Percentiles rank a stretch among this genome's conserved stretches.
These are phyloP conservation scores for Lydus trimaculatus DNA, from an alignment of 2,888 invertebrate species.

Conservation along the genomic window DNA sequence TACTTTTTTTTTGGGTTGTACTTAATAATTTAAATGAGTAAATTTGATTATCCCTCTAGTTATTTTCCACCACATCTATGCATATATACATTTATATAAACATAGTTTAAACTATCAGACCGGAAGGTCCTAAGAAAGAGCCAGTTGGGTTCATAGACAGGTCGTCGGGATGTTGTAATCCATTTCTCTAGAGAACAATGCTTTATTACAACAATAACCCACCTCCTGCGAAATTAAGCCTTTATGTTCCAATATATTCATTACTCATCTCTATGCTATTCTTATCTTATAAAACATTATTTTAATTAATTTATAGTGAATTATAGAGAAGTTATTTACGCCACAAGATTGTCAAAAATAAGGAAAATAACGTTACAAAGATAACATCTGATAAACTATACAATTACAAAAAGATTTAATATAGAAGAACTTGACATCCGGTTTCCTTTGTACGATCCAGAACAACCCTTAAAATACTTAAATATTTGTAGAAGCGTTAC, in stretches of 20 bases:
- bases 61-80: not conserved
- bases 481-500: not conserved
- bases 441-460: not conserved
- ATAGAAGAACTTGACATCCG: not conserved
- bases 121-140: constrained; percentile 51
- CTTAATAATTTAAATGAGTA: not conserved
- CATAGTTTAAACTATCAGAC: constrained; percentile 24
- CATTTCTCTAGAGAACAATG: constrained; percentile 61
- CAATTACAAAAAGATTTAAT: too few relatives aligned
- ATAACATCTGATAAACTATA: too few relatives aligned
- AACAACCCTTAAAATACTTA: not conserved
- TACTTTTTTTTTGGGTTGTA: not conserved
- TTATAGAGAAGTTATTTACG: too few relatives aligned
- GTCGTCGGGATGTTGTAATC: constrained; percentile 50
- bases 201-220: constrained; percentile 60
- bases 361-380: too few relatives aligned
- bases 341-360: not conserved
- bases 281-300: constrained; percentile 39
- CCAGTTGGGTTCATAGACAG: constrained; percentile 49
- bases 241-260: constrained; percentile 60
- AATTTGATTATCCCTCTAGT: not conserved
- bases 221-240: constrained; percentile 59
- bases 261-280: constrained; percentile 56
- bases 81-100: not conserved
- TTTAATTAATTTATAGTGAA: constrained; percentile 31